Evolutionary conservation across 1,140 invertebrate genomes (phyloP).

Genomic region (Diachasmimorpha longicaudata): DNA sequence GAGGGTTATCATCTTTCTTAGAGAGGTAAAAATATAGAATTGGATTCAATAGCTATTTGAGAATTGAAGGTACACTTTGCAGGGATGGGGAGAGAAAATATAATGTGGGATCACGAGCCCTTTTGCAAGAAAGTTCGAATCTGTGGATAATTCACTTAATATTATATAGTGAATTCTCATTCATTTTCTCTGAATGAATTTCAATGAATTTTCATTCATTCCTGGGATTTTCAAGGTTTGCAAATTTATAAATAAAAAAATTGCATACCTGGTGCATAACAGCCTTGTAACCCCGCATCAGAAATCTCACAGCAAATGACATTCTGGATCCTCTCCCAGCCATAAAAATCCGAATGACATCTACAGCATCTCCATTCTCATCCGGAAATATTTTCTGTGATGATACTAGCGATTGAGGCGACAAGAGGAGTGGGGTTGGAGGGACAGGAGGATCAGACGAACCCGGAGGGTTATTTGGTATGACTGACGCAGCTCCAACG

Average conservation of each 20-base stretch:
- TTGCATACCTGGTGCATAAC: too few species aligned
- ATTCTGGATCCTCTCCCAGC: background rate
- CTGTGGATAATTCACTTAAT: too few species aligned
- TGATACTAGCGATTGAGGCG: slow-evolving; percentile 21
- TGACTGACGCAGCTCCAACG: slow-evolving; percentile 13
- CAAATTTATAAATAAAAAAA: too few species aligned
- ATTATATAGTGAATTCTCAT: too few species aligned
- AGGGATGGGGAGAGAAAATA: background rate
- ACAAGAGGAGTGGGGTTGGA: slow-evolving; percentile 6
- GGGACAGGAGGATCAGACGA: background rate
- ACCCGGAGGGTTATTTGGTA: slow-evolving; percentile 2
- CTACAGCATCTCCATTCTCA: background rate
- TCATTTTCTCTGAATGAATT: too few species aligned
- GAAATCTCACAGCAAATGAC: too few species aligned
- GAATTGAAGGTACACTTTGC: background rate
- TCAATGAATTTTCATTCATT: too few species aligned
- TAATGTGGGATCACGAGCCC: background rate
- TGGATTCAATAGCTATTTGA: background rate
- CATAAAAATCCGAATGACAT: slow-evolving; percentile 14
- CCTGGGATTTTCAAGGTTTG: too few species aligned
- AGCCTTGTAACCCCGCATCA: background rate
- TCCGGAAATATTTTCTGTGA: slow-evolving; percentile 17
- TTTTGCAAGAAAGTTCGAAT: background rate
- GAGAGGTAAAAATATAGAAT: background rate
- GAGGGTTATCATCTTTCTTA: background rate